Evolutionary conservation across 2,888 invertebrate genomes (phyloP).

Genomic region (Ornithoptera alexandrae): DNA sequence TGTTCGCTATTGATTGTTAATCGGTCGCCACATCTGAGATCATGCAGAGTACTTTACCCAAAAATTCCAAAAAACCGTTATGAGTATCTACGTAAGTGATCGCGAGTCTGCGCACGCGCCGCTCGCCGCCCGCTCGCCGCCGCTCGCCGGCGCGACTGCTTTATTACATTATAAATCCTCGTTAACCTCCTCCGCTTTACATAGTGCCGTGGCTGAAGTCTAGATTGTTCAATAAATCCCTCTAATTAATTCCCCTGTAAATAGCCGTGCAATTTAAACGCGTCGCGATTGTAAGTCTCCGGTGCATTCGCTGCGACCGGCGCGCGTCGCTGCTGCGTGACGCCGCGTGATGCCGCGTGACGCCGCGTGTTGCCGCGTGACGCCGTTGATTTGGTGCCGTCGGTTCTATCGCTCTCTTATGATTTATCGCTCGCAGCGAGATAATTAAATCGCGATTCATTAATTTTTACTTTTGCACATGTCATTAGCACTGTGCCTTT

Average conservation of each 20-base stretch:
- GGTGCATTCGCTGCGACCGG: constrained; percentile 14
- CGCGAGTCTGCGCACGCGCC: constrained; percentile 38
- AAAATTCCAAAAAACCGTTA: too few relatives aligned
- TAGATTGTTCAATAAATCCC: constrained; percentile 47
- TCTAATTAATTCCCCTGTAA: constrained; percentile 41
- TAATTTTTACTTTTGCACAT: not conserved
- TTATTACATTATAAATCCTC: constrained; percentile 63
- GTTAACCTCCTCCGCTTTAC: constrained; percentile 47
- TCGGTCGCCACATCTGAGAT: too few relatives aligned
- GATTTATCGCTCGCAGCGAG: not conserved
- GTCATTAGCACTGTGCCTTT: not conserved
- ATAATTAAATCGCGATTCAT: not conserved
- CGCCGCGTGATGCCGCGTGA: too few relatives aligned
- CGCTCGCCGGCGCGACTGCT: constrained; percentile 51
- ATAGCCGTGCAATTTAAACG: constrained; percentile 39
- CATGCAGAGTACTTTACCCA: too few relatives aligned
- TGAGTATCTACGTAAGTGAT: constrained; percentile 18
- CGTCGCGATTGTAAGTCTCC: constrained; percentile 9
- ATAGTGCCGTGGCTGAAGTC: constrained; percentile 32
- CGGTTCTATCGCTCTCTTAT: too few relatives aligned
- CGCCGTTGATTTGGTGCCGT: constrained; percentile 4
- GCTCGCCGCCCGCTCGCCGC: constrained; percentile 39
- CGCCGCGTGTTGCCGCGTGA: not conserved
- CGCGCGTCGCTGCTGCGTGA: too few relatives aligned
- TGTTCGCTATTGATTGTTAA: too few relatives aligned